phyloP scores from a whole-genome alignment of 2,797 vertebrate genomes.

The Denticeps clupeoides region DNA sequence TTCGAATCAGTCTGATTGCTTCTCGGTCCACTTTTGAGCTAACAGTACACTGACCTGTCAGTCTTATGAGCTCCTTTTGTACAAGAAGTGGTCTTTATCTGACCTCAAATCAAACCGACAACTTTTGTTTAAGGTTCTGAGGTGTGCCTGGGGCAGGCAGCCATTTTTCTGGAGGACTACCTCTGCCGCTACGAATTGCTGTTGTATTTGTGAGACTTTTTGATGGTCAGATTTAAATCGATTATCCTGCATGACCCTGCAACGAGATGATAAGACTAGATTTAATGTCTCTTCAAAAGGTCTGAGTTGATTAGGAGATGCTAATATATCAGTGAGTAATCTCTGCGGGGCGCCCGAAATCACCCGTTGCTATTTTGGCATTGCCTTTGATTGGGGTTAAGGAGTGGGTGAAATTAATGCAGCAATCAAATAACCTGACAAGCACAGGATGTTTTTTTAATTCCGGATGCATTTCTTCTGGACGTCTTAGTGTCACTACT shows the following conservation, averaged over 20 bases:
- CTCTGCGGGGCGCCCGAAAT: background rate
- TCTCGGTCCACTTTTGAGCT: background rate
- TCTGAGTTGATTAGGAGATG: background rate
- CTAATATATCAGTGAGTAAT: background rate
- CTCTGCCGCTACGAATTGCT: background rate
- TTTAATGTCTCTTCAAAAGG: background rate
- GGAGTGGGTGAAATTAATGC: background rate
- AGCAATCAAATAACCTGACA: background rate
- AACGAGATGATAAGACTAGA: background rate
- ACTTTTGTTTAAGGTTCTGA: slow-evolving; percentile 7
- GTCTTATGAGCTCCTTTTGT: slow-evolving; percentile 6
- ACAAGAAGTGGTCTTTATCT: background rate
- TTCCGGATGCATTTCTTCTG: too few species aligned
- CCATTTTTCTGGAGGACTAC: slow-evolving; percentile 6
- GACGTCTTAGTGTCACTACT: too few species aligned
- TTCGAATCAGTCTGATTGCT: slow-evolving; percentile 7
- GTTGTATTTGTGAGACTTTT: background rate
- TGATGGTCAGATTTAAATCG: background rate
- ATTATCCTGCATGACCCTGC: too few species aligned
- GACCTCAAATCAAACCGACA: slow-evolving; percentile 18
- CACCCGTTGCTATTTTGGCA: background rate
- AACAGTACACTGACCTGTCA: slow-evolving; percentile 8
- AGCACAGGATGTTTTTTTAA: too few species aligned
- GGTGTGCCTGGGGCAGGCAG: slow-evolving; percentile 6
- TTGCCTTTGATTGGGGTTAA: background rate